Evolutionary conservation across 2,113 vertebrate genomes (phyloP), one percentile per base, ranked within the genome.

Genomic region (Centropristis striata): DNA sequence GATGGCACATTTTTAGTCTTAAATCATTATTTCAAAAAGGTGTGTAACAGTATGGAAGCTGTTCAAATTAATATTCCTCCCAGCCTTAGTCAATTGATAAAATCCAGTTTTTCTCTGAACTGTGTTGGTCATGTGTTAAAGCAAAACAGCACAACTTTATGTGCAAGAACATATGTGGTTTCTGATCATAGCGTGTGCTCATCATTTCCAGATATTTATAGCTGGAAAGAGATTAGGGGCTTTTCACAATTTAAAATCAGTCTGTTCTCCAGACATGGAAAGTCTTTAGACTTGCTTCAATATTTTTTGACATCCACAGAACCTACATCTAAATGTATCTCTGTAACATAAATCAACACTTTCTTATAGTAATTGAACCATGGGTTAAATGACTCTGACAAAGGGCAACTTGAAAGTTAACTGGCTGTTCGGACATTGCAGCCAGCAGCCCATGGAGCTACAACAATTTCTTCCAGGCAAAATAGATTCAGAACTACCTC

Each of bases 361-460:
- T 66, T 65, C 13, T 36, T 12, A 23, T 13, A 53, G 60, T 32
- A 49, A 58, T 18, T 28, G 42, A 27, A 66, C 36, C n/a, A 20
- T 15, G 46, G 15, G 6, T 78, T 65, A 41, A 64, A 71, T 55
- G 15, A 21, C 42, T 27, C 47, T 27, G 39, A 71, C n/a, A 71
- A 64, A 28, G 37, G 10, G n/a, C 4, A 12, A 23, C 49, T 80
- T 66, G 32, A 65, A 60, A 50, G 11, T 27, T 23, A 58, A 65
- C 55, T 69, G 71, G 8, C 8, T 47, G 0, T 53, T 71, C 39
- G 44, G 51, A 39, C 46, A 53, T 28, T 28, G 61, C 27, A 46
- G 11, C 13, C 55, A 55, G 59, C 51, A 80, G 49, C 46, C 49
- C 41, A 70, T 61, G 57, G 63, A 70, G 44, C 42, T 46, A 5